These are phyloP conservation scores for Melieria omissa DNA, from an alignment of 2,888 invertebrate genomes.

Conservation along the genomic window DNA sequence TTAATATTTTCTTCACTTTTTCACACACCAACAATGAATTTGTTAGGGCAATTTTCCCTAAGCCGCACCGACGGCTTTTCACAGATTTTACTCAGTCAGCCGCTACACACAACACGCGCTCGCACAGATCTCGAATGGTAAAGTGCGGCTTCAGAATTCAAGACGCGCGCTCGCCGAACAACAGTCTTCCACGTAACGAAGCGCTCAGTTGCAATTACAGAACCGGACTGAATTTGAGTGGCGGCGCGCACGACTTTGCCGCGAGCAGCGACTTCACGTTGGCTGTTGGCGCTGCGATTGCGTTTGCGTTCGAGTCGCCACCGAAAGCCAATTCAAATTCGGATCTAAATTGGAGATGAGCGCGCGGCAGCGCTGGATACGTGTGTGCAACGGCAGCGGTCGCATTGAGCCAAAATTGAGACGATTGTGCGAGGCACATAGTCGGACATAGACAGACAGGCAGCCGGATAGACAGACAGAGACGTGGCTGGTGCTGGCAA, in stretches of 20 bases:
- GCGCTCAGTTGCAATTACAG: conserved; percentile 56
- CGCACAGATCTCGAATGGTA: no score
- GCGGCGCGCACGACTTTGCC: conserved; percentile 42
- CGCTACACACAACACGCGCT: no score
- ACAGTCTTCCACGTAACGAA: conserved; percentile 33
- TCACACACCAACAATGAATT: no score
- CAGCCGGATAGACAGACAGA: no score
- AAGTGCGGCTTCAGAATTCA: background rate
- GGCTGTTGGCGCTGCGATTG: conserved; percentile 1
- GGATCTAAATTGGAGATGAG: background rate
- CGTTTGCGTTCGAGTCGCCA: conserved; percentile 4
- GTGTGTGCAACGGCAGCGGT: background rate
- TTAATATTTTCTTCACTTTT: no score
- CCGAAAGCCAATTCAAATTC: background rate
- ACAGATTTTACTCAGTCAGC: no score
- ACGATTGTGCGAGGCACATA: no score
- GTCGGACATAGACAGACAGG: no score
- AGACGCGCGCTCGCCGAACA: background rate
- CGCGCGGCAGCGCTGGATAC: background rate
- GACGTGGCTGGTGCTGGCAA: no score
- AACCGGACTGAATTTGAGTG: conserved; percentile 60
- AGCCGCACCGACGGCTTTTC: no score
- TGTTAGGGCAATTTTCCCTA: no score
- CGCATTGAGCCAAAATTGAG: background rate
- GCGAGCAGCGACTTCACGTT: conserved; percentile 40